A percentile compares a stretch with the other conserved stretches of the same genome.
These are phyloP conservation scores for Ceryle rudis DNA, from an alignment of 2,797 vertebrate species.

Conservation along the genomic window DNA sequence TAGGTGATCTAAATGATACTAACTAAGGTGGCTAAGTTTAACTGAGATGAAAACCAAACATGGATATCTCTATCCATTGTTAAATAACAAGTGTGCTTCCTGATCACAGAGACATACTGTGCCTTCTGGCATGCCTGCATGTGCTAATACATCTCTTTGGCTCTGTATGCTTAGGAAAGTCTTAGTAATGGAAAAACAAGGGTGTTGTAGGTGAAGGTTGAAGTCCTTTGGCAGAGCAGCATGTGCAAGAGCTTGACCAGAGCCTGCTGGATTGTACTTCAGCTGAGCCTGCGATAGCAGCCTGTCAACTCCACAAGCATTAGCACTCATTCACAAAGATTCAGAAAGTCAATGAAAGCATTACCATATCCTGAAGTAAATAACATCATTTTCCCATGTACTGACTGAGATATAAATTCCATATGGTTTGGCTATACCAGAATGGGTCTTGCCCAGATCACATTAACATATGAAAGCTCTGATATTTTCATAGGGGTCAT, in stretches of 20 bases:
- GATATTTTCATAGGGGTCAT: background rate
- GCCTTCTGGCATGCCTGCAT: constrained; percentile 22
- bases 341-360: constrained; percentile 18
- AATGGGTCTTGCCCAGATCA: background rate
- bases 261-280: background rate
- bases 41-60: background rate
- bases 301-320: background rate
- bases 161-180: constrained; percentile 17
- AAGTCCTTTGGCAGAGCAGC: constrained; percentile 54
- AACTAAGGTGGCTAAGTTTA: background rate
- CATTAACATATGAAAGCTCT: background rate
- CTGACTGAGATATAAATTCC: background rate
- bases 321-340: constrained; percentile 43
- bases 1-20: background rate
- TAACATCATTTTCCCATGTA: background rate
- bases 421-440: background rate
- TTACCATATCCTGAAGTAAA: background rate
- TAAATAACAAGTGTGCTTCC: background rate
- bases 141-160: constrained; percentile 35
- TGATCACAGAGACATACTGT: constrained; percentile 8
- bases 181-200: constrained; percentile 64
- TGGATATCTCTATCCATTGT: background rate
- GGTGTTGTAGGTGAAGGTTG: constrained; percentile 53
- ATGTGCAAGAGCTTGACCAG: constrained; percentile 59
- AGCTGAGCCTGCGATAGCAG: background rate